Base-by-base conservation (phyloP, 2,888 invertebrate genomes). In the Rotaria magnacalcarata region DNA sequence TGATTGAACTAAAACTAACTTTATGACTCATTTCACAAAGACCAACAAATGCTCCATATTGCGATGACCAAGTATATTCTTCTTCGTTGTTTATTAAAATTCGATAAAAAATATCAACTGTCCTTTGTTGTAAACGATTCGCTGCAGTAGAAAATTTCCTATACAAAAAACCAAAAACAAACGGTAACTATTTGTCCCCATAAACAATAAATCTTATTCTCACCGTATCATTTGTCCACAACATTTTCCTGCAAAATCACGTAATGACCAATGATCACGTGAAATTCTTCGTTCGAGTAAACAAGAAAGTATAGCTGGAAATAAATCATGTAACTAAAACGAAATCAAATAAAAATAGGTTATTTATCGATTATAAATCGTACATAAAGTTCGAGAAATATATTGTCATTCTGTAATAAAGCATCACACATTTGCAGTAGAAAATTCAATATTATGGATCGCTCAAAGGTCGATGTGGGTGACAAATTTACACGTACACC, bases 211-310 rank as follows among this genome's bases (percentile, higher is more conserved):
- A 3, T 60, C 14, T 10, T 6, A 27, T 27, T 34, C 16, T 10
- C 19, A 67, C 67, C 67, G 34, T 34, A 67, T 67, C 16, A 67
- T 67, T 16, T 67, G 27, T 16, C 4, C 19, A 67, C 34, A 67
- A 67, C 67, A 67, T 67, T 67, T 67, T 16, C 16, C 67, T 6
- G 67, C 67, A 34, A 67, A 34, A 67, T 67, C 67, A 6, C 67
- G 67, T 67, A 67, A 67, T 67, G 34, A 27, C 67, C 67, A 67
- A 67, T 67, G 67, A 41, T 67, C 34, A 67, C 67, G 34, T 19
- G 19, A 67, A 16, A 19, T 19, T 67, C 34, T 34, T 19, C 34
- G 27, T 67, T 16, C 67, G 2, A 67, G 67, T 67, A 67, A 41
- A 19, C 34, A 67, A 67, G 67, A 67, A 34, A 67, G 34, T 16